These are phyloP conservation scores for Drosophila obscura DNA, from an alignment of 1,140 invertebrate species.

Conservation along the genomic window DNA sequence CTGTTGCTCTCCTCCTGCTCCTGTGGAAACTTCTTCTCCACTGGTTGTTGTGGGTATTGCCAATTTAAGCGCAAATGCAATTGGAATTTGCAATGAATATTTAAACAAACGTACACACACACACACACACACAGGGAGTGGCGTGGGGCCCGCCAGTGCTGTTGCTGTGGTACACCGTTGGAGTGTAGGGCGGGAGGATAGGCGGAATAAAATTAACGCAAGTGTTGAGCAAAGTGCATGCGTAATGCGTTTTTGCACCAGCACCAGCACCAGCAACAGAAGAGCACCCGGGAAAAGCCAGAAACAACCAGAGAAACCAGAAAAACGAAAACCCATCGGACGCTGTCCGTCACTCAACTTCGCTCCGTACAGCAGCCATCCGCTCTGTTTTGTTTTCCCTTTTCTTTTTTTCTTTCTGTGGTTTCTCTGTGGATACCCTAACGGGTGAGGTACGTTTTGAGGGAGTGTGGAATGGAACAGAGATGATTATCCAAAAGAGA, in stretches of 20 bases:
- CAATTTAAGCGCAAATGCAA: slow-evolving; percentile 77
- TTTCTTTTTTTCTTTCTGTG: slow-evolving; percentile 8
- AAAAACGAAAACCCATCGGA: slow-evolving; percentile 18
- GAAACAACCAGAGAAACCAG: slow-evolving; percentile 2
- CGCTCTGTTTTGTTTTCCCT: not conserved
- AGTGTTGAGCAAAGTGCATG: slow-evolving; percentile 77
- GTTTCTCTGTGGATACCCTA: slow-evolving; percentile 9
- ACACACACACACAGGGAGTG: slow-evolving; percentile 18
- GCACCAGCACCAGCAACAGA: too few relatives aligned
- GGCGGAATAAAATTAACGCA: slow-evolving; percentile 67
- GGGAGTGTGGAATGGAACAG: too few relatives aligned
- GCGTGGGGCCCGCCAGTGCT: not conserved
- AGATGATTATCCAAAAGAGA: too few relatives aligned
- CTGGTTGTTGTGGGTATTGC: slow-evolving; percentile 65
- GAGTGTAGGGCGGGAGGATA: slow-evolving; percentile 19
- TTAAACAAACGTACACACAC: slow-evolving; percentile 57
- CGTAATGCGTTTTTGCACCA: slow-evolving; percentile 59
- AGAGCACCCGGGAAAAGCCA: slow-evolving; percentile 12
- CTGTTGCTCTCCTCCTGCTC: slow-evolving; percentile 20
- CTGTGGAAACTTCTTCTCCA: not conserved
- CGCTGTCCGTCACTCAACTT: slow-evolving; percentile 36
- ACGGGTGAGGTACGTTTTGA: not conserved
- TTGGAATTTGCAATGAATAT: slow-evolving; percentile 78
- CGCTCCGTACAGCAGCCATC: slow-evolving; percentile 4
- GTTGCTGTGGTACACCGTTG: not conserved